Evolutionary conservation across 2,797 vertebrate species (phyloP).

Genomic region (Hirundo rustica): DNA sequence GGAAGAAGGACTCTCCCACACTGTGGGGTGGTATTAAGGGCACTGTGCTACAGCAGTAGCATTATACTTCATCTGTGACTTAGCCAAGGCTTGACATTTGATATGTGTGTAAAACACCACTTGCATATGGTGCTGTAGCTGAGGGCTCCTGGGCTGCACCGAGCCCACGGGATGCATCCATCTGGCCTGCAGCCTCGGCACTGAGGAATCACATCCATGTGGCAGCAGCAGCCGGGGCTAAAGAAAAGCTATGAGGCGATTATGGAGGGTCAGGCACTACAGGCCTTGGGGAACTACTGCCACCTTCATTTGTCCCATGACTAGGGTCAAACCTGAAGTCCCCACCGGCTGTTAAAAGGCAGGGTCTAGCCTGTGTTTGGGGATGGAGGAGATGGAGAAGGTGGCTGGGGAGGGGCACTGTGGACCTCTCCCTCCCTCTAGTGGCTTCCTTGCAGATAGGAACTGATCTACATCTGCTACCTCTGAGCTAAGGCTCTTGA

Average conservation of each 20-base stretch:
- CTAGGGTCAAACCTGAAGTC: neutral
- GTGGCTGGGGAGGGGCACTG: neutral
- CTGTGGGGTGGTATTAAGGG: neutral
- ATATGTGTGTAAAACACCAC: slow-evolving; percentile 34
- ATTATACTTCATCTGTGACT: neutral
- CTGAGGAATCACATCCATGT: neutral
- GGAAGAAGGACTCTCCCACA: slow-evolving; percentile 4
- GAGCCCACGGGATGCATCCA: neutral
- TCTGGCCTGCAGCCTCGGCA: slow-evolving; percentile 28
- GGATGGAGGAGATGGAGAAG: neutral
- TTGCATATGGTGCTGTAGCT: slow-evolving; percentile 28
- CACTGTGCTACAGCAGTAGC: slow-evolving; percentile 16
- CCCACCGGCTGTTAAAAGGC: neutral
- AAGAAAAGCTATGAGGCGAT: neutral
- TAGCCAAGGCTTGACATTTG: slow-evolving; percentile 29
- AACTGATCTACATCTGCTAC: neutral
- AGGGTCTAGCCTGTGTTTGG: neutral
- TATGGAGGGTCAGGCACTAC: neutral
- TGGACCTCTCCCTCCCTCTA: slow-evolving; percentile 65
- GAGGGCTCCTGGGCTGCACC: neutral
- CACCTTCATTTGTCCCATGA: neutral
- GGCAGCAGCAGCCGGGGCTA: neutral
- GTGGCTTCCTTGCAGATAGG: slow-evolving; percentile 17
- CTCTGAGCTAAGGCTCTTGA: neutral
- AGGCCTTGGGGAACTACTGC: neutral